Conservation (phyloP, 2,888 invertebrate species). For the Eupithecia abbreviata region DNA sequence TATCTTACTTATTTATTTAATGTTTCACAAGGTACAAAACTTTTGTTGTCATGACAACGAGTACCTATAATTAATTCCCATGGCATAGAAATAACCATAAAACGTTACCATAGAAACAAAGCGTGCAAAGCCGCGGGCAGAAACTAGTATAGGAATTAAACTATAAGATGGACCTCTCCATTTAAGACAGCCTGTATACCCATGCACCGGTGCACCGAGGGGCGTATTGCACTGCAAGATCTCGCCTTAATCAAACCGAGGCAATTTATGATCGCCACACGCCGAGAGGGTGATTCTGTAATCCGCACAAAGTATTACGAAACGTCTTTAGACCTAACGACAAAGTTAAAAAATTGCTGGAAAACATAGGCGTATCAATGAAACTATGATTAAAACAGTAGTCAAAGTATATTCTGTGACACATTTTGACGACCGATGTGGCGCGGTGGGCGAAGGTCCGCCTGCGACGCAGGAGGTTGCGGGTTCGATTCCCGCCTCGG, state of each 20-base stretch:
- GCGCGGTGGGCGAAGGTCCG: no score
- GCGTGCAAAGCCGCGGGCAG: no score
- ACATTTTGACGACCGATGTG: no score
- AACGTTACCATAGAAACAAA: no score
- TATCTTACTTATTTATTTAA: neutral
- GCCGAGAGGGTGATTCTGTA: slow-evolving; percentile 43
- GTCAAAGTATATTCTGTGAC: no score
- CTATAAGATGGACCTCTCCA: neutral
- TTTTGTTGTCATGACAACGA: neutral
- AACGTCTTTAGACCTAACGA: neutral
- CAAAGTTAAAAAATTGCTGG: neutral
- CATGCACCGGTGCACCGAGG: slow-evolving; percentile 71
- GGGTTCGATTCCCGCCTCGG: no score
- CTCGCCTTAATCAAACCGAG: slow-evolving; percentile 79
- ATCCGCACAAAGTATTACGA: neutral
- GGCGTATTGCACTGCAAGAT: slow-evolving; percentile 53
- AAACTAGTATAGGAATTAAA: neutral
- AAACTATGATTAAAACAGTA: no score
- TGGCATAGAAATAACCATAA: no score
- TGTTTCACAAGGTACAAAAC: neutral
- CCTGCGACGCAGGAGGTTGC: no score
- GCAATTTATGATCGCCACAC: slow-evolving; percentile 79
- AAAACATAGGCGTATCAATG: neutral
- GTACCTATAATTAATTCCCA: no score
- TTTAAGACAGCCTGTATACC: slow-evolving; percentile 55